Percentiles rank a stretch among this genome's conserved stretches.
Conservation (phyloP, 2,888 invertebrate species). For the Agrotis puta region DNA sequence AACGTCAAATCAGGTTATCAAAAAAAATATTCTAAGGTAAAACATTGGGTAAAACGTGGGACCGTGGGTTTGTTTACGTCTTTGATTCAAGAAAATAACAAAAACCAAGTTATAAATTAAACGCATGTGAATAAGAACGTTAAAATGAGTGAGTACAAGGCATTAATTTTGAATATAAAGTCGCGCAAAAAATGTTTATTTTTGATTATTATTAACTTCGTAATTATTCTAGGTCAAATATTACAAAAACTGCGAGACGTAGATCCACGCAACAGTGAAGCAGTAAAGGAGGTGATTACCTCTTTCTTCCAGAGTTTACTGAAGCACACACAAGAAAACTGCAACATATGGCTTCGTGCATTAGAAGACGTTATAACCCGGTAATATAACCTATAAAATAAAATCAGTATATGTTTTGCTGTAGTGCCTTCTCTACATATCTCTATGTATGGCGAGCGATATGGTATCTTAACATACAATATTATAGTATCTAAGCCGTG, state of each 20-base stretch:
- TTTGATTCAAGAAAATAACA: conserved; percentile 10
- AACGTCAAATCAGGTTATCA: too few relatives aligned
- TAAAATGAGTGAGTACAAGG: conserved; percentile 69
- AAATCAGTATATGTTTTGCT: background rate
- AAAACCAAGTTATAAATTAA: conserved; percentile 10
- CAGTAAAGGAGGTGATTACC: conserved; percentile 80
- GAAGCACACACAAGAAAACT: conserved; percentile 74
- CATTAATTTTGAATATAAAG: background rate
- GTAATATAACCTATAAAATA: conserved; percentile 79
- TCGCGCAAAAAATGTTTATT: background rate
- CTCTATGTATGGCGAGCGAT: too few relatives aligned
- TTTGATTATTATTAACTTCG: conserved; percentile 3
- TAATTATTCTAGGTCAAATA: conserved; percentile 79
- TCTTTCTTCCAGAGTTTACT: conserved; percentile 79
- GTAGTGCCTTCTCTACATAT: background rate
- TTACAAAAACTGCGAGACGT: conserved; percentile 81
- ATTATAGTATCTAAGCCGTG: too few relatives aligned
- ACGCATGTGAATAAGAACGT: conserved; percentile 4
- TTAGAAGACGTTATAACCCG: conserved; percentile 81
- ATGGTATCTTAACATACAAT: too few relatives aligned
- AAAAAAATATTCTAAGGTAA: too few relatives aligned
- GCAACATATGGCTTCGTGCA: conserved; percentile 77
- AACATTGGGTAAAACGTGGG: conserved; percentile 52
- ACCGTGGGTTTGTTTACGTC: conserved; percentile 67
- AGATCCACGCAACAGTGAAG: conserved; percentile 83